These are phyloP conservation scores for Chaitophorus viminalis DNA, from an alignment of 2,888 invertebrate species.

Conservation along the genomic window DNA sequence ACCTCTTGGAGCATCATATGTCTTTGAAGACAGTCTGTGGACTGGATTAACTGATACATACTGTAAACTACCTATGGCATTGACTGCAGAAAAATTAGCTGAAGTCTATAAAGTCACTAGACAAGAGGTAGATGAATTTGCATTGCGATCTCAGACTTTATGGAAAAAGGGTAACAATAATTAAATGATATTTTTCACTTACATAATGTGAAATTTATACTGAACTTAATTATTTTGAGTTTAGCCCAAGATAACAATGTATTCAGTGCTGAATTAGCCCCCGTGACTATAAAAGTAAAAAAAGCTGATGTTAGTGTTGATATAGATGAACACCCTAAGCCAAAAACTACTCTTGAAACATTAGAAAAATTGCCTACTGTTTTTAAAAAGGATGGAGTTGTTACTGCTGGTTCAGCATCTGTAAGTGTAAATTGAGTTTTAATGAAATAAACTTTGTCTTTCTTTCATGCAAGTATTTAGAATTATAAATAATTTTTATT, in stretches of 20 bases:
- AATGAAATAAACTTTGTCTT: neutral
- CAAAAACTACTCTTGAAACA: conserved; percentile 85
- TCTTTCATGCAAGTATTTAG: conserved; percentile 47
- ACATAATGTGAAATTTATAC: neutral
- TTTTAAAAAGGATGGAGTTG: conserved; percentile 93
- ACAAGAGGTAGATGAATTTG: conserved; percentile 86
- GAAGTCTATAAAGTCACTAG: conserved; percentile 83
- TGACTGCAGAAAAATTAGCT: conserved; percentile 94
- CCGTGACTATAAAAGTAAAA: conserved; percentile 85
- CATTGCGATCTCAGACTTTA: conserved; percentile 83
- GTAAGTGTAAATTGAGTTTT: conserved; percentile 70
- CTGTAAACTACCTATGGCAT: conserved; percentile 93
- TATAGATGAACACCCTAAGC: conserved; percentile 93
- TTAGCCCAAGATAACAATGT: conserved; percentile 86
- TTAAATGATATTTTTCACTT: neutral
- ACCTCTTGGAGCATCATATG: conserved; percentile 78
- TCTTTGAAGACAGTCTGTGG: conserved; percentile 92
- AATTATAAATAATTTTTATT: conserved; percentile 63
- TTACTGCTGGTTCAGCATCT: conserved; percentile 94
- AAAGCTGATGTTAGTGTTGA: conserved; percentile 82
- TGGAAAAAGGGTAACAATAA: conserved; percentile 80
- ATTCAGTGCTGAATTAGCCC: conserved; percentile 90
- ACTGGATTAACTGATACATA: conserved; percentile 85
- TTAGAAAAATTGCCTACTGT: conserved; percentile 87
- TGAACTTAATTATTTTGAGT: conserved; percentile 64